Base-by-base conservation (phyloP, 2,113 vertebrate species). In the Diadophis punctatus region DNA sequence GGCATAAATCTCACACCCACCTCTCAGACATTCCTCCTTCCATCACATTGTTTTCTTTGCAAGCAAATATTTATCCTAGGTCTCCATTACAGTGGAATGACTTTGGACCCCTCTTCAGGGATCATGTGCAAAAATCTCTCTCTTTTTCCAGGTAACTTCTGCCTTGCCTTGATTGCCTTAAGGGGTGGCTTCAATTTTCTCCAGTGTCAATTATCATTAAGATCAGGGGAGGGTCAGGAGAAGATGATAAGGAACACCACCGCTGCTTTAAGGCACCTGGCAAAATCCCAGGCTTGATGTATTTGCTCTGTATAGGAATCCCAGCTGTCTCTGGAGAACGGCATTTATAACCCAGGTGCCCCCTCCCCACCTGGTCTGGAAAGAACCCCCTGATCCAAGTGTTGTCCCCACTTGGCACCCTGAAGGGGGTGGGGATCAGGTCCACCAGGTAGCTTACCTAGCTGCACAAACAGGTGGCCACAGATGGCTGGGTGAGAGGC, bases 261-360 rank as follows among this genome's bases (percentile, higher is more conserved):
- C 3, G 5, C 34, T 25, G 56, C n/a, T 11, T 27, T 30, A 74
- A 58, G 7, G 12, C 22, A 39, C 58, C 34, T 55, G 30, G 58
- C 2, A 20, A 58, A 90, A 85, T 10, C n/a, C 63, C 30, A 51
- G 80, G 22, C 30, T 27, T 85, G 52, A 88, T 56, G 56, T 74
- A 88, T 88, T 48, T 56, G 51, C 58, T 84, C 39, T 58, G 60
- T 88, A 55, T 30, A 84, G 90, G 92, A 90, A 93, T 90, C 88
- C 88, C 88, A 63, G 53, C 80, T 12, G 16, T 9, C 88, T 27
- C 86, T 39, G 9, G 20, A 56, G 60, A 55, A 87, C 11, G 85
- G 60, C 63, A 87, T 60, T 52, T 74, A 55, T 68, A 90, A 30
- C 39, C 34, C 84, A 87, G 92, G 80, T 39, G 3, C 23, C 48